Evolutionary conservation across 2,797 vertebrate species (phyloP).

Genomic region (Psittacula derbiana): DNA sequence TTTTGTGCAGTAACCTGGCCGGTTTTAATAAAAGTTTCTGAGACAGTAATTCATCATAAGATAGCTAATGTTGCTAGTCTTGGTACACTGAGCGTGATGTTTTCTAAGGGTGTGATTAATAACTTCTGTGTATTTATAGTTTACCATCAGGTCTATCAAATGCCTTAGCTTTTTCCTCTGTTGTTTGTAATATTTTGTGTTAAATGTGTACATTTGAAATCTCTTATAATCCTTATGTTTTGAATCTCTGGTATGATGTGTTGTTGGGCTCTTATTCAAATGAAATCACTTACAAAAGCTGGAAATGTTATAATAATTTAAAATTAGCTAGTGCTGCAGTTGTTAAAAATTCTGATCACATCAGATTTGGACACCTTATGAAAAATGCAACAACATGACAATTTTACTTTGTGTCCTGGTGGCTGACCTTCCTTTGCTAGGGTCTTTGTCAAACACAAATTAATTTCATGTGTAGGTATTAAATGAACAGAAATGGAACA

Average conservation of each 20-base stretch:
- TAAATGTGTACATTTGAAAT: not conserved
- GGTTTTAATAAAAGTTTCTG: slow-evolving; percentile 24
- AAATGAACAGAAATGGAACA: not conserved
- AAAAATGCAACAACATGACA: not conserved
- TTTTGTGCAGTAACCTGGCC: slow-evolving; percentile 14
- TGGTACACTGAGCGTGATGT: not conserved
- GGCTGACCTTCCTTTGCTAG: not conserved
- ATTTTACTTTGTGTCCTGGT: not conserved
- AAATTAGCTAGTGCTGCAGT: not conserved
- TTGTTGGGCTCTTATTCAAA: not conserved
- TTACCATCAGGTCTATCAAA: not conserved
- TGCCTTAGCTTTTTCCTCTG: not conserved
- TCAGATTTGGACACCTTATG: not conserved
- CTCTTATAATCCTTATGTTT: not conserved
- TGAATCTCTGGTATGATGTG: not conserved
- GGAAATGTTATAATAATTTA: not conserved
- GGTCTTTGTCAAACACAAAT: not conserved
- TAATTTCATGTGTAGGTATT: not conserved
- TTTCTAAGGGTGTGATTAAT: not conserved
- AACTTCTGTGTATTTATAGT: not conserved
- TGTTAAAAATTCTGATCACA: slow-evolving; percentile 20
- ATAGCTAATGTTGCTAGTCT: not conserved
- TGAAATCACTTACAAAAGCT: not conserved
- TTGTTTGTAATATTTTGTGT: not conserved
- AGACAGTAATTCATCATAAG: slow-evolving; percentile 15